Percentiles rank a stretch among this genome's conserved stretches.
Conservation (phyloP, 2,888 invertebrate species). For the Teinopalpus imperialis region DNA sequence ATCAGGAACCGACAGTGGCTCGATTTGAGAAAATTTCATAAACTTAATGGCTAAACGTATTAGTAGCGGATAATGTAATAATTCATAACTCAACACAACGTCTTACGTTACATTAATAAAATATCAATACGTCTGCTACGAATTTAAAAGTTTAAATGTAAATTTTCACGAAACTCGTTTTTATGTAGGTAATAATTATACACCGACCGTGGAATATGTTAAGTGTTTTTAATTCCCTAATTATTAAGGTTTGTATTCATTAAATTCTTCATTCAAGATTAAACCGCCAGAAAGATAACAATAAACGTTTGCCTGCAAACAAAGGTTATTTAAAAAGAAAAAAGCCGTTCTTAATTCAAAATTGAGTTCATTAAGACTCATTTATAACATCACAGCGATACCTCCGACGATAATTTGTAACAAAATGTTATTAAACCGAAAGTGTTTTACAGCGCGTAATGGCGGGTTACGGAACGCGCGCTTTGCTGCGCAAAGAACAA, state of each 20-base stretch:
- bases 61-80: no score
- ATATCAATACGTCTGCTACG: no score
- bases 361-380: slow-evolving; percentile 21
- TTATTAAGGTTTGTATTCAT: slow-evolving; percentile 9
- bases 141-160: no score
- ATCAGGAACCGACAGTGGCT: no score
- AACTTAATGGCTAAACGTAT: no score
- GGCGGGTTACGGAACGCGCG: slow-evolving; percentile 33
- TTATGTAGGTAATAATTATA: no score
- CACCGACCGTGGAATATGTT: no score
- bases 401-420: slow-evolving; percentile 22
- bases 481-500: slow-evolving; percentile 25
- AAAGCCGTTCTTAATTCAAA: slow-evolving; percentile 8
- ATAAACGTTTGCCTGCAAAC: slow-evolving; percentile 13
- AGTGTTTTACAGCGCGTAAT: slow-evolving; percentile 49
- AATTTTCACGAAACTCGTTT: no score
- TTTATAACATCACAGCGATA: slow-evolving; percentile 15
- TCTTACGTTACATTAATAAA: no score
- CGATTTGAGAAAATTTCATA: no score
- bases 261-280: background rate
- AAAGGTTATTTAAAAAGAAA: slow-evolving; percentile 6
- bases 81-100: no score
- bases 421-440: slow-evolving; percentile 27
- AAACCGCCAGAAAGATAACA: background rate
- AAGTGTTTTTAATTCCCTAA: slow-evolving; percentile 7